A percentile compares a stretch with the other conserved stretches of the same genome.
Conservation (phyloP, 1,140 invertebrate genomes). For the Harpegnathos saltator region DNA sequence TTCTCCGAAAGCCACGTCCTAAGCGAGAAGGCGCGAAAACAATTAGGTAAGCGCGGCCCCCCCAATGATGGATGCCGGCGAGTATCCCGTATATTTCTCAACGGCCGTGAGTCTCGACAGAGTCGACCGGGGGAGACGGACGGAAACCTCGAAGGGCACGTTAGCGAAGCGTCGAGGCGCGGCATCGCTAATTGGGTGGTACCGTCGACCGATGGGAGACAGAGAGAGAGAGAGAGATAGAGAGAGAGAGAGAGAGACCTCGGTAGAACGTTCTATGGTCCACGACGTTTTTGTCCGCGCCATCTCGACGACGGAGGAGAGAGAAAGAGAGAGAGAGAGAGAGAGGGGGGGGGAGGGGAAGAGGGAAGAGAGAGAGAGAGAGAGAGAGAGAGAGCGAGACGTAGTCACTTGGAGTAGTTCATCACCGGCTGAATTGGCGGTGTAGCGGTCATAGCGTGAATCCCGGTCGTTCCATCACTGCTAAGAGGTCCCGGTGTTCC, state of each 20-base stretch:
- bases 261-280: conserved; percentile 41
- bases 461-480: conserved; percentile 80
- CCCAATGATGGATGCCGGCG: conserved; percentile 27
- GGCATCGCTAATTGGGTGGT: conserved; percentile 70
- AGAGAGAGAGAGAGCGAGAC: conserved; percentile 12
- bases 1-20: neutral
- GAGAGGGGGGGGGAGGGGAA: conserved; percentile 8
- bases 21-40: conserved; percentile 26
- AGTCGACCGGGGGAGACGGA: neutral
- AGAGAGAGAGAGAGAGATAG: conserved; percentile 18
- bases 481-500: conserved; percentile 66
- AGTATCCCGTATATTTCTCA: conserved; percentile 34
- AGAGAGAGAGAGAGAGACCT: conserved; percentile 3
- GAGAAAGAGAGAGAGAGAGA: conserved; percentile 37
- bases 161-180: conserved; percentile 50
- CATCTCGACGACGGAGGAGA: conserved; percentile 22
- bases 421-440: conserved; percentile 77
- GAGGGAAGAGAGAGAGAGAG: conserved; percentile 4
- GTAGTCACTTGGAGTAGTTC: conserved; percentile 69
- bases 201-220: conserved; percentile 7
- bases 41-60: conserved; percentile 27
- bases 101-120: conserved; percentile 15
- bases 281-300: conserved; percentile 57
- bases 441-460: conserved; percentile 81
- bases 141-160: neutral